These are phyloP conservation scores for Caenorhabditis sp. DNA, from an alignment of 2,888 invertebrate genomes.

Conservation along the genomic window DNA sequence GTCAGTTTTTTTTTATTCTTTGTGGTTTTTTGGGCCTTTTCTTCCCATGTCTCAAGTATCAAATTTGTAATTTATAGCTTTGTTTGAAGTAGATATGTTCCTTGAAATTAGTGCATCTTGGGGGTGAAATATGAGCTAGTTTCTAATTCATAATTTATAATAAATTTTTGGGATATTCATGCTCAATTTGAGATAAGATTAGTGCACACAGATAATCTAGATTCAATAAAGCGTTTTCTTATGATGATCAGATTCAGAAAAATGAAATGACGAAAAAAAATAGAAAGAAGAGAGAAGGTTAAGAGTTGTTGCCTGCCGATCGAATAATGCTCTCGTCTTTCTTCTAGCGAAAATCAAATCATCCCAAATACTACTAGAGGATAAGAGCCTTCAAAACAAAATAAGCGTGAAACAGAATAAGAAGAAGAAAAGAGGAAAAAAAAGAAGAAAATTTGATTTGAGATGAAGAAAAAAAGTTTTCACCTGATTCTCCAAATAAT, in stretches of 20 bases:
- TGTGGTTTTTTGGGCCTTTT: not conserved
- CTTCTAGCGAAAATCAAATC: not conserved
- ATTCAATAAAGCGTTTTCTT: not conserved
- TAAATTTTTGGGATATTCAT: not conserved
- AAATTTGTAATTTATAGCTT: not conserved
- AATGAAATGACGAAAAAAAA: not conserved
- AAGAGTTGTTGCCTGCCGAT: not conserved
- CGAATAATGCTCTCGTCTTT: too few relatives aligned
- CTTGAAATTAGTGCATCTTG: not conserved
- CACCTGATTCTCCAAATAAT: not conserved
- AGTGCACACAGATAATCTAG: not conserved
- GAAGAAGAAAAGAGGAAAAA: not conserved
- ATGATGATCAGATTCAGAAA: not conserved
- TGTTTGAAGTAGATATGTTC: not conserved
- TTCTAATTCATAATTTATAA: not conserved
- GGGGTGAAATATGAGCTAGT: not conserved
- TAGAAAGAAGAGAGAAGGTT: not conserved
- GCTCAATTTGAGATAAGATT: too few relatives aligned
- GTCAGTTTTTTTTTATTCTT: too few relatives aligned
- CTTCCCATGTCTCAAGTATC: not conserved
- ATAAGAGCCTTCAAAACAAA: not conserved
- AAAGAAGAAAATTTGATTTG: not conserved
- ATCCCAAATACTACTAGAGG: not conserved
- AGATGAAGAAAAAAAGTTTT: not conserved
- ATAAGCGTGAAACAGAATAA: too few relatives aligned